Base-by-base conservation (phyloP, 1,140 invertebrate species). In the Rhynchophorus ferrugineus region DNA sequence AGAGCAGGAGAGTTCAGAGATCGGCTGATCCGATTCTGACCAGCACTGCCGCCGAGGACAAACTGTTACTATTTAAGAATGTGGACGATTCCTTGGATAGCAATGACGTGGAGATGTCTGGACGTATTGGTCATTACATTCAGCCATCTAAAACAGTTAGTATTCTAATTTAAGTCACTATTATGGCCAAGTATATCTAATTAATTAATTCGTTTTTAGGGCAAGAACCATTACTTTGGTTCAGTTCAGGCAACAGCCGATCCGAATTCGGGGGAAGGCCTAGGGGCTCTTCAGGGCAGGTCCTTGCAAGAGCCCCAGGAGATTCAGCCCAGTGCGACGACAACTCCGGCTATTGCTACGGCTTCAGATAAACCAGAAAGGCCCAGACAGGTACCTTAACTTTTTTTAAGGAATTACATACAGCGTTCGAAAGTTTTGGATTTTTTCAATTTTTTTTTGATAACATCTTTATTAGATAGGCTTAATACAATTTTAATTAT, bases 201-300 rank as follows among this genome's bases (percentile, higher is more conserved):
- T 38, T 38, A 6, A 6, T 38, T 38, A 19, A n/a, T n/a, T n/a
- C n/a, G 18, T 3, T 38, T 52, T 43, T 37, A 61, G 53, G 54
- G 58, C 18, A 53, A 50, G 17, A 11, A 56, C 18, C 17, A 8
- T 11, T 42, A 49, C 20, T 43, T 48, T 41, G 56, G 39, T 19
- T 51, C 34, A 8, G 43, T 58, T 9, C 47, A 56, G 3, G 43
- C 48, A 47, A 57, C 56, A 11, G 13, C 35, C n/a, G 54, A 46
- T 3, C 42, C 49, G 19, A 44, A 42, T 60, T 80, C 80, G 81
- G 82, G 82, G 82, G 82, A 85, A 83, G 81, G 60, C 58, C 70
- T 68, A 65, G 77, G 81, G 82, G 81, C 80, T 78, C 81, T 80
- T 72, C 77, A 76, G 73, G 75, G 71, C 67, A 73, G 72, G 68